These are phyloP conservation scores for Astur gentilis DNA, from an alignment of 2,113 vertebrate genomes.

Conservation along the genomic window DNA sequence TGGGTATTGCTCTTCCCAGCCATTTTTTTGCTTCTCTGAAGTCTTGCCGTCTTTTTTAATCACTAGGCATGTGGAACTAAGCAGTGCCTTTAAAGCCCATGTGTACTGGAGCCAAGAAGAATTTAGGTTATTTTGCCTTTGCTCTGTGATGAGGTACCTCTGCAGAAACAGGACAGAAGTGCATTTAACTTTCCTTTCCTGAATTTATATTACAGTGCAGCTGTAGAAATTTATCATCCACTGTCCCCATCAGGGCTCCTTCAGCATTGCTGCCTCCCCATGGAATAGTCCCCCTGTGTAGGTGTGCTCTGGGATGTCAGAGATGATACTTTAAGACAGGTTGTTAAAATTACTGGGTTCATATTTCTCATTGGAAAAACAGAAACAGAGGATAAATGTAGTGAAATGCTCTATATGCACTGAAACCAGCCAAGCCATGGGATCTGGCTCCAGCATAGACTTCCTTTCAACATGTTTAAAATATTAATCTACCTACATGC, in stretches of 20 bases:
- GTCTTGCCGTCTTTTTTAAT: slow-evolving; percentile 15
- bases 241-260: background rate
- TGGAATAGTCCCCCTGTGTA: background rate
- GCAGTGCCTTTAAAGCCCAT: background rate
- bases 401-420: background rate
- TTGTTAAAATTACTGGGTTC: background rate
- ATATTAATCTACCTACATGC: background rate
- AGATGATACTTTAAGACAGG: background rate
- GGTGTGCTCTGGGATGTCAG: background rate
- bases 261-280: background rate
- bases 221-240: background rate
- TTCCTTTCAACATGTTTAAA: background rate
- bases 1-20: background rate
- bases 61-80: background rate
- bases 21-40: slow-evolving; percentile 12
- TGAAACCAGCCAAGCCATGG: background rate
- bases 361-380: background rate
- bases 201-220: background rate
- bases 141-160: background rate
- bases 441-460: background rate
- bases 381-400: background rate
- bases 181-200: background rate
- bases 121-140: background rate
- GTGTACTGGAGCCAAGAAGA: background rate
- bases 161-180: background rate